Evolutionary conservation across 2,888 invertebrate genomes (phyloP).

Genomic region (Hydrotaea diabolus): DNA sequence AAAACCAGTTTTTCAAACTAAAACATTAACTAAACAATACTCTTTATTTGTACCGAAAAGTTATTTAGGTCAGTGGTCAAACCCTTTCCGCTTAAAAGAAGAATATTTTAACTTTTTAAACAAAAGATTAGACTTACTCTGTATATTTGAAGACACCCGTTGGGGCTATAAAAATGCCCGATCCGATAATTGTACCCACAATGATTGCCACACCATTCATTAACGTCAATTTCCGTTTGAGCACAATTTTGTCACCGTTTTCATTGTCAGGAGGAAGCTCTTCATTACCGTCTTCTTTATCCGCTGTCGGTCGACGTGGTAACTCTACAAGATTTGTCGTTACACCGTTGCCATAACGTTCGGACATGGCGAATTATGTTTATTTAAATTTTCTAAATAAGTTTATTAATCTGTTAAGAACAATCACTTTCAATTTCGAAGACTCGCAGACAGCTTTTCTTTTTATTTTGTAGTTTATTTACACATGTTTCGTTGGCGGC

Average conservation of each 20-base stretch:
- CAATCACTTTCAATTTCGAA: neutral
- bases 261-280: constrained; percentile 23
- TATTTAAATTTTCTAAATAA: neutral
- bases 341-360: constrained; percentile 76
- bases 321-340: constrained; percentile 73
- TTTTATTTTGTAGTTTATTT: neutral
- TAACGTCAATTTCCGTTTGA: constrained; percentile 91
- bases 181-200: constrained; percentile 94
- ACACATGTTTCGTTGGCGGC: neutral
- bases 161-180: constrained; percentile 96
- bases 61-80: too few relatives aligned
- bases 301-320: constrained; percentile 32
- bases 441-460: neutral
- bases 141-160: constrained; percentile 87
- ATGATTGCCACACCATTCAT: constrained; percentile 93
- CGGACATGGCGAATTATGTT: constrained; percentile 70
- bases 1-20: too few relatives aligned
- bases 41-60: too few relatives aligned
- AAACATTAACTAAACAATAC: too few relatives aligned
- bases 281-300: constrained; percentile 40
- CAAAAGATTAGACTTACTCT: constrained; percentile 81
- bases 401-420: neutral
- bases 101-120: neutral
- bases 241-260: constrained; percentile 83
- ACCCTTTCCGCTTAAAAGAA: too few relatives aligned